A percentile compares a stretch with the other conserved stretches of the same genome.
These are phyloP conservation scores for Casuarius casuarius DNA, from an alignment of 2,113 vertebrate genomes.

Conservation along the genomic window DNA sequence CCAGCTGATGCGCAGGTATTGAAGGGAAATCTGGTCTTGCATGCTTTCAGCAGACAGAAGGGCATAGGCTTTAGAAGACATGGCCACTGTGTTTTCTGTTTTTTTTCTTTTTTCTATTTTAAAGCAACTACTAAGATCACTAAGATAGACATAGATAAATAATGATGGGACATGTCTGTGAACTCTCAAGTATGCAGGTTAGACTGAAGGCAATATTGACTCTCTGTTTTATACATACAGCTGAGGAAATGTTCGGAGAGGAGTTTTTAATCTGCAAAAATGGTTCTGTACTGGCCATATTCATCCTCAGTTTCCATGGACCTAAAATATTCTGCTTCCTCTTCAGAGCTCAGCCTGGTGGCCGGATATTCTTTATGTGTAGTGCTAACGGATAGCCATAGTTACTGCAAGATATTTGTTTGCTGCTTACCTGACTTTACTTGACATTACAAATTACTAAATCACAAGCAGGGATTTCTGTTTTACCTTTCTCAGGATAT, in stretches of 20 bases:
- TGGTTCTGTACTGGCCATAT: neutral
- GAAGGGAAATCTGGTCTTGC: neutral
- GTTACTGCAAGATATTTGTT: neutral
- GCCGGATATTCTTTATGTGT: neutral
- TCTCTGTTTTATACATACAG: neutral
- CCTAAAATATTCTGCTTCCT: neutral
- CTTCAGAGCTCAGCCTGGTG: neutral
- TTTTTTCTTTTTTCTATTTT: neutral
- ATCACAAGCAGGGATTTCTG: neutral
- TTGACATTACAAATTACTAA: neutral
- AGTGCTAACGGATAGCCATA: neutral
- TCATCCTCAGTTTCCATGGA: neutral
- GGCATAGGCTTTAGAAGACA: neutral
- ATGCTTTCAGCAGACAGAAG: neutral
- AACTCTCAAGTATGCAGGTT: neutral
- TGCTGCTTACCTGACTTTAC: neutral
- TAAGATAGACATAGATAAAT: neutral
- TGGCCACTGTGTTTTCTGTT: neutral
- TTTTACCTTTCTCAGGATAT: neutral
- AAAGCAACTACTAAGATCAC: neutral
- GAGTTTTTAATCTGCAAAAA: neutral
- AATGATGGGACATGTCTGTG: neutral
- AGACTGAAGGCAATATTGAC: neutral
- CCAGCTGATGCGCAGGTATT: neutral
- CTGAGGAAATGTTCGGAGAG: neutral